These are phyloP conservation scores for Muschampia plurimacula DNA, from an alignment of 2,888 invertebrate species.

Conservation along the genomic window DNA sequence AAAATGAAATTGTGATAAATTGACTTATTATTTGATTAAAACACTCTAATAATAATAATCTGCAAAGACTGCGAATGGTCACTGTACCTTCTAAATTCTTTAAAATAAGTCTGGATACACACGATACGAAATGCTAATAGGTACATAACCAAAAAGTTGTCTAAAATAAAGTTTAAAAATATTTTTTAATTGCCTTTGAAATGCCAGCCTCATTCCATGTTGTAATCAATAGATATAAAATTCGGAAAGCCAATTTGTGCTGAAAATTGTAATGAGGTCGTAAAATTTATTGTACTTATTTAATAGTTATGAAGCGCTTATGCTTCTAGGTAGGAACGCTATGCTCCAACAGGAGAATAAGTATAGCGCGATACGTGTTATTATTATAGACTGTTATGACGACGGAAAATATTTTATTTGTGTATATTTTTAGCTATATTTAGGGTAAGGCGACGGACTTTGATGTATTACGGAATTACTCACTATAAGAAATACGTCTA, in stretches of 20 bases:
- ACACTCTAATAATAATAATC: too few relatives aligned
- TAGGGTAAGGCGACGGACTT: constrained; percentile 27
- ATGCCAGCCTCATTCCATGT: constrained; percentile 5
- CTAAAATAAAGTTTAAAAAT: background rate
- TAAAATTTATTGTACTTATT: background rate
- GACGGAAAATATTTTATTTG: constrained; percentile 32
- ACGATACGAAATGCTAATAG: background rate
- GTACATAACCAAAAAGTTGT: background rate
- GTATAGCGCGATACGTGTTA: constrained; percentile 9
- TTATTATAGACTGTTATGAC: constrained; percentile 33
- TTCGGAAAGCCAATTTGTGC: constrained; percentile 14
- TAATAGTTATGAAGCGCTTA: constrained; percentile 19
- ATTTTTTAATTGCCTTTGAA: background rate
- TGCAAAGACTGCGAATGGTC: too few relatives aligned
- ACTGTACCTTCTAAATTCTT: too few relatives aligned
- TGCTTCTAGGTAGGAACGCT: constrained; percentile 21
- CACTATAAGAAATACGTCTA: constrained; percentile 10
- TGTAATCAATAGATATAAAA: constrained; percentile 1
- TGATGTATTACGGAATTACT: constrained; percentile 18
- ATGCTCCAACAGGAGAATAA: constrained; percentile 9
- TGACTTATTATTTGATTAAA: too few relatives aligned
- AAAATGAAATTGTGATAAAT: too few relatives aligned
- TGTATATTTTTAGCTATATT: constrained; percentile 29
- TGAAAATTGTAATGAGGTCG: constrained; percentile 28
- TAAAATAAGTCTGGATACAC: background rate